A percentile compares a stretch with the other conserved stretches of the same genome.
Conservation (phyloP, 2,888 invertebrate species). For the Chymomyza fuscimana region DNA sequence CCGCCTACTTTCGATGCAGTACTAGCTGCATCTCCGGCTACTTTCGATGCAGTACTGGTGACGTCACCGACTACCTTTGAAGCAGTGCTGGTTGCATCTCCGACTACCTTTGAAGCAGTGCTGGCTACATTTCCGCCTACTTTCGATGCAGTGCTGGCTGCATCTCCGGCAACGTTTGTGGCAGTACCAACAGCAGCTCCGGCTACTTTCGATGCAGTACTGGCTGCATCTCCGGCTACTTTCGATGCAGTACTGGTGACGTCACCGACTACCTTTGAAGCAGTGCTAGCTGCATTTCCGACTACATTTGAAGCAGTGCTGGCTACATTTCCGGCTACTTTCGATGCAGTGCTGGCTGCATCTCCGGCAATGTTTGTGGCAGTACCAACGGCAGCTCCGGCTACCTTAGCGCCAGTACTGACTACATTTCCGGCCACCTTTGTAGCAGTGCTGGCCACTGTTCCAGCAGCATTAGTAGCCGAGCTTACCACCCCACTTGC, state of each 20-base stretch:
- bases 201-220: conserved; percentile 9
- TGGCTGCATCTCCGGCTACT: background rate
- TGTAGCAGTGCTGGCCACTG: background rate
- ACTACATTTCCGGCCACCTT: background rate
- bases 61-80: background rate
- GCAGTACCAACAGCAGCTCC: conserved; percentile 7
- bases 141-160: conserved; percentile 17
- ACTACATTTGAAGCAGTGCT: background rate
- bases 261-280: conserved; percentile 5
- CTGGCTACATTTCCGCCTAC: background rate
- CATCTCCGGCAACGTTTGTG: conserved; percentile 9
- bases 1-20: conserved; percentile 13
- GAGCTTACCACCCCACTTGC: background rate
- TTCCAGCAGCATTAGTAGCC: background rate
- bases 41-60: background rate
- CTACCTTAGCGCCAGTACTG: background rate
- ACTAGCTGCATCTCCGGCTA: background rate
- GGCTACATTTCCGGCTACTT: background rate
- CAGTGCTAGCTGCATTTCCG: background rate
- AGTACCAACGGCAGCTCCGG: background rate
- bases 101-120: background rate
- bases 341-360: background rate
- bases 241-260: background rate
- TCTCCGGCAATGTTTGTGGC: background rate
- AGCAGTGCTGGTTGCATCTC: background rate